Base-by-base conservation (phyloP, 1,140 invertebrate species). In the Eriosoma lanigerum region DNA sequence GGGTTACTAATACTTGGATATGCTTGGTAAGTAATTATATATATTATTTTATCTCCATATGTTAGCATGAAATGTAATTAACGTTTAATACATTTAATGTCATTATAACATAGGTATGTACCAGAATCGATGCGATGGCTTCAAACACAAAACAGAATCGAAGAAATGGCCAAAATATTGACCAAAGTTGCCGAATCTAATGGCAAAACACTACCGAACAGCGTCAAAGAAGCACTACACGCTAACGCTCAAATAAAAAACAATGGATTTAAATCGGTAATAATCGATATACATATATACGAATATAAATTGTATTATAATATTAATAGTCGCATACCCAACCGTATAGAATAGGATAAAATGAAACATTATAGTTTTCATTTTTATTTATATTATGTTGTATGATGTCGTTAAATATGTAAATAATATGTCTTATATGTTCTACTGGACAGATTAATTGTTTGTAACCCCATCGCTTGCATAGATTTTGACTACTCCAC, bases 71-170 rank as follows among this genome's bases (percentile, higher is more conserved):
- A 38, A 52, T 52, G 17, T n/a, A 44, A 21, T 38, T 38, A 4
- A 38, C 3, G 3, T 38, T 38, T 38, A 38, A 38, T 38, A 38
- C 32, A 38, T 4, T 29, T 46, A 15, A 17, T 29, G 9, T 1
- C 8, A 10, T 21, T 15, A 10, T 32, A 8, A 44, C 76, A 29
- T 44, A 88, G 88, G 87, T 82, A 90, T 13, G 86, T 91, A 54
- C 90, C 90, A 1, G 90, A 91, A 83, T 91, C 90, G 0, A 88
- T 90, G 0, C 85, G 90, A 72, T 91, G 90, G 90, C 83, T 91
- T 3, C 83, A 91, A 56, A 88, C 89, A 0, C 87, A 89, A 29
- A 85, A 88, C 58, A 85, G 86, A 80, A 84, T 86, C 17, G 85
- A 86, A 32, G 87, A 88, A 82, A 89, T 90, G 0, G 86, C 86